Percentiles rank a stretch among this genome's conserved stretches.
These are phyloP conservation scores for Ramphastos sulfuratus DNA, from an alignment of 2,113 vertebrate genomes.

Conservation along the genomic window DNA sequence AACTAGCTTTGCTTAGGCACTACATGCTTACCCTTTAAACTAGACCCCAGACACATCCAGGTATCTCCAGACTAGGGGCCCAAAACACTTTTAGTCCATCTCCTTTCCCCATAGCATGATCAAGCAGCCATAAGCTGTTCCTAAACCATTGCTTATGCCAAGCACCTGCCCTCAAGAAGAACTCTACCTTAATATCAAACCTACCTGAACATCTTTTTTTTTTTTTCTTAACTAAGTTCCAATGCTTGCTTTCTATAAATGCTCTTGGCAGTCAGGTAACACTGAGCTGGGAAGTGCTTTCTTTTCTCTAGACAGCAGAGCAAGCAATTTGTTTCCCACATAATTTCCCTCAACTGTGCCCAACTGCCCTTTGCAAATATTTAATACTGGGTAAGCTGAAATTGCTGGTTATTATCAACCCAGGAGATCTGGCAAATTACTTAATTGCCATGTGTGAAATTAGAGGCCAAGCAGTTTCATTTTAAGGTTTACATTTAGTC, in stretches of 20 bases:
- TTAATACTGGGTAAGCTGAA: neutral
- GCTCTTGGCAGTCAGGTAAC: neutral
- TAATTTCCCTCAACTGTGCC: constrained; percentile 7
- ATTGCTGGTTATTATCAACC: constrained; percentile 11
- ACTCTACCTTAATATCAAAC: neutral
- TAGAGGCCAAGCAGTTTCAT: neutral
- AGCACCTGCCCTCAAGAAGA: neutral
- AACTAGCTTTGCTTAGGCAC: neutral
- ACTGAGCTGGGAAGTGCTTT: neutral
- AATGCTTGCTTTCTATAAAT: neutral
- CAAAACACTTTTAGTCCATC: neutral
- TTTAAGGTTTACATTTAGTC: constrained; percentile 2
- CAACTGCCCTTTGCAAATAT: constrained; percentile 12
- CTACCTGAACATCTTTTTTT: fast-evolving
- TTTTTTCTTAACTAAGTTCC: neutral
- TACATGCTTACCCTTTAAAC: neutral
- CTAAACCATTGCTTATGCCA: neutral
- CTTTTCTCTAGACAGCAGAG: neutral
- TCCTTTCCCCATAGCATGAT: neutral
- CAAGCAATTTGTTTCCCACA: neutral
- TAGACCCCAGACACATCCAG: neutral
- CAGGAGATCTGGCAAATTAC: neutral
- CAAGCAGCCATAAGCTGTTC: neutral
- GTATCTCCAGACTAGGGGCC: neutral
- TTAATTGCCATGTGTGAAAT: constrained; percentile 16